Evolutionary conservation across 1,140 invertebrate species (phyloP), one percentile per base, ranked within the genome.

Genomic region (Tetragnatha versicolor): DNA sequence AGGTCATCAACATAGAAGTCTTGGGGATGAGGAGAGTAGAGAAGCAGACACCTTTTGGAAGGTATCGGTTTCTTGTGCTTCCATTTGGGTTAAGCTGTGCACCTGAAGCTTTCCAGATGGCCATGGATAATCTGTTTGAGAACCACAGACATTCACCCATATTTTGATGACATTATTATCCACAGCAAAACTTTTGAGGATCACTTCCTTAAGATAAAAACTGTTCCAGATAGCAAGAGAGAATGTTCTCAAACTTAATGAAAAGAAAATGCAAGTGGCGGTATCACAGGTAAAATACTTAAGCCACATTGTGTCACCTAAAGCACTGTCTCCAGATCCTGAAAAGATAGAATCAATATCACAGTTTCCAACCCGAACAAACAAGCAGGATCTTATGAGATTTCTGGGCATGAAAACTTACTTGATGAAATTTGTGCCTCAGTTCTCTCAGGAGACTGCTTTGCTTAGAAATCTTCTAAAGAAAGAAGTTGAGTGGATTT

Each of bases 61-160:
- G 83, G 14, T 88, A 84, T 63, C n/a, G 51, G 53, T 84, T 86
- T 81, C 86, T 85, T 70, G 79, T 85, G 31, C 63, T 89, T 10
- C 84, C 83, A 6, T 89, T 88, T 83, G 88, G 87, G 5, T 83
- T 89, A 3, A 85, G 84, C 73, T 84, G 83, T 31, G 86, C 87
- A 0, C 86, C 88, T 22, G 61, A 78, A 69, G 60, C 51, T 17
- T 78, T 20, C 25, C 75, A 69, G n/a, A 47, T 27, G 49, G 25
- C 29, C 7, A 78, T 47, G 49, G 55, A 49, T 22, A 27, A 27
- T 6, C 9, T 66, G 10, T 78, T 78, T 60, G 60, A 47, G 10
- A 22, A 47, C 51, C 20, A 9, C 22, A 37, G 29, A 42, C 31
- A 51, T 51, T 12, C 6, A 22, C 12, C 22, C 35, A 35, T 65